These are phyloP conservation scores for Cylloceria caligata DNA, from an alignment of 2,888 invertebrate genomes.

Conservation along the genomic window DNA sequence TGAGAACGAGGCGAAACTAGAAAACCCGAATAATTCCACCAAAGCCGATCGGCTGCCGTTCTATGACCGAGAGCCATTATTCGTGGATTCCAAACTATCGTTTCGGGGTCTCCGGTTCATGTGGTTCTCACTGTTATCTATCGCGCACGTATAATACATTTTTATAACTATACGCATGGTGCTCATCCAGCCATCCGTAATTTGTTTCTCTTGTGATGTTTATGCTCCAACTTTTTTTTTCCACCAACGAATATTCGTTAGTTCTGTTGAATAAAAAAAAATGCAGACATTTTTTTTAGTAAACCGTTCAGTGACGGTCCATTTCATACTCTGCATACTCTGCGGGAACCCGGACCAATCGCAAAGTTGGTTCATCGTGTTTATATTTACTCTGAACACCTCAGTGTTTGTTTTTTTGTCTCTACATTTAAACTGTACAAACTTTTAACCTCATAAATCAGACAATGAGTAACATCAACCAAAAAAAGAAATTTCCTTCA, in stretches of 20 bases:
- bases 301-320: background rate
- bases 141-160: too few relatives aligned
- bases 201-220: slow-evolving; percentile 30
- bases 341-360: slow-evolving; percentile 3
- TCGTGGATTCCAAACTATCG: too few relatives aligned
- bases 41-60: too few relatives aligned
- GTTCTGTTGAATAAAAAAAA: slow-evolving; percentile 19
- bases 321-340: background rate
- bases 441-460: slow-evolving; percentile 44
- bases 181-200: background rate
- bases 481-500: too few relatives aligned
- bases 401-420: background rate
- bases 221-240: slow-evolving; percentile 3
- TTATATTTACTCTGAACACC: slow-evolving; percentile 14
- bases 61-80: too few relatives aligned
- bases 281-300: slow-evolving; percentile 9
- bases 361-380: slow-evolving; percentile 25
- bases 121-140: too few relatives aligned
- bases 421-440: slow-evolving; percentile 19
- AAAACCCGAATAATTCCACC: too few relatives aligned
- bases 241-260: slow-evolving; percentile 7
- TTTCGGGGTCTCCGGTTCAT: too few relatives aligned
- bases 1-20: too few relatives aligned
- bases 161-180: background rate
- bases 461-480: background rate